A percentile compares a stretch with the other conserved stretches of the same genome.
Conservation (phyloP, 1,140 invertebrate genomes). For the Hycleus cichorii region DNA sequence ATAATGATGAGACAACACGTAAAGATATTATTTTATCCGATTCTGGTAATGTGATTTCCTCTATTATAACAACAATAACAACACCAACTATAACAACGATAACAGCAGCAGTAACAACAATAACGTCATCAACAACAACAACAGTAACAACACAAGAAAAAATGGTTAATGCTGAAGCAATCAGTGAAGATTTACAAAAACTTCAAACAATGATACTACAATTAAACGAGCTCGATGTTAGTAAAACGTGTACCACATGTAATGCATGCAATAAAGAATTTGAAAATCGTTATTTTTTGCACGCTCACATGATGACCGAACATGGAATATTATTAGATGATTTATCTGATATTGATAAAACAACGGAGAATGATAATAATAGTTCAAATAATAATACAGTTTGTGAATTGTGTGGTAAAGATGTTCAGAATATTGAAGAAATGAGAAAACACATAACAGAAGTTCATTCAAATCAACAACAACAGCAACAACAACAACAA, state of each 20-base stretch:
- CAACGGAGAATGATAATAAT: conserved; percentile 33
- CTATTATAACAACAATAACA: no score
- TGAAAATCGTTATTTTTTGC: conserved; percentile 50
- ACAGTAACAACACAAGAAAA: conserved; percentile 33
- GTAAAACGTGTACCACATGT: conserved; percentile 51
- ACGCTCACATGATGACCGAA: conserved; percentile 54
- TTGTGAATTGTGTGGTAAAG: conserved; percentile 53
- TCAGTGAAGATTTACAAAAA: conserved; percentile 76
- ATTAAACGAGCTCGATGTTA: conserved; percentile 66
- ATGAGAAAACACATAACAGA: conserved; percentile 53
- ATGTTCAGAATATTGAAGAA: conserved; percentile 46
- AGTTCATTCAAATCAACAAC: conserved; percentile 42
- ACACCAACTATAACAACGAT: not conserved
- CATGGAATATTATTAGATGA: conserved; percentile 44
- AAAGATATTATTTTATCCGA: no score
- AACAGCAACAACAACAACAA: conserved; percentile 15
- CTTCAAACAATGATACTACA: conserved; percentile 88
- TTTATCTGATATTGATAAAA: conserved; percentile 32
- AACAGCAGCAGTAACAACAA: not conserved
- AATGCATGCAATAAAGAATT: conserved; percentile 53
- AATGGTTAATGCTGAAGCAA: conserved; percentile 46
- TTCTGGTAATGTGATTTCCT: no score
- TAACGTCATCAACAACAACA: conserved; percentile 3
- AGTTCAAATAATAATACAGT: conserved; percentile 35
- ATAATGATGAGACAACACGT: no score